Conservation (phyloP, 1,140 invertebrate genomes). For the Meloidogyne floridensis region DNA sequence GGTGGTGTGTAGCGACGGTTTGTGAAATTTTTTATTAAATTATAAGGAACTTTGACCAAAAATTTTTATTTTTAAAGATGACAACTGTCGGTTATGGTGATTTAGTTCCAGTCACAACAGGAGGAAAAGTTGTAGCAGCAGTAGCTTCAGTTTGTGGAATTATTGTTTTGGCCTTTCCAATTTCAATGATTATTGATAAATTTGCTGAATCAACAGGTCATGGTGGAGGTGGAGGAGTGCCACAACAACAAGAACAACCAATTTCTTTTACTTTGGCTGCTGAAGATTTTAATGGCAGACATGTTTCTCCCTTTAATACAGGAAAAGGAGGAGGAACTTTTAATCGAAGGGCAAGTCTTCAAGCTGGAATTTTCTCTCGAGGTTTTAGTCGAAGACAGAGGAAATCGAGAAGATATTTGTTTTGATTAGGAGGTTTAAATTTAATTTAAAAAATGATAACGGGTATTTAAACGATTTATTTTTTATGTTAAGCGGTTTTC, state of each 20-base stretch:
- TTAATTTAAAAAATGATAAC: background rate
- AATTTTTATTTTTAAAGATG: conserved; percentile 35
- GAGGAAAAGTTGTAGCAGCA: conserved; percentile 49
- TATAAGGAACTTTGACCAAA: no score
- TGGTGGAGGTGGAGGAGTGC: conserved; percentile 8
- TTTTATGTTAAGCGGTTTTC: no score
- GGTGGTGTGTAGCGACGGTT: conserved; percentile 74
- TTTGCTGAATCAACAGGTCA: conserved; percentile 57
- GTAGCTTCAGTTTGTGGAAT: conserved; percentile 57
- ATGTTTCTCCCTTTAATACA: background rate
- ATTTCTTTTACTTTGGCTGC: conserved; percentile 16
- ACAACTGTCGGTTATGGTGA: conserved; percentile 78
- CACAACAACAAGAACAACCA: conserved; percentile 14
- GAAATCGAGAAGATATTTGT: conserved; percentile 38
- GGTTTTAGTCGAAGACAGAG: conserved; percentile 11
- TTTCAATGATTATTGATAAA: conserved; percentile 63
- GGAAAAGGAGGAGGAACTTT: background rate
- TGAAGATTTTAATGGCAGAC: conserved; percentile 32
- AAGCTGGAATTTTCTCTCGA: conserved; percentile 10
- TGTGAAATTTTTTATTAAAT: background rate
- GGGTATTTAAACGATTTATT: background rate
- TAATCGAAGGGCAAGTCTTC: background rate
- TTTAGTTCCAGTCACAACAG: conserved; percentile 73
- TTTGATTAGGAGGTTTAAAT: conserved; percentile 18
- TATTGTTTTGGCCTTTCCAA: conserved; percentile 56